Conservation (phyloP, 2,888 invertebrate genomes). For the Pogonocherus hispidulus region DNA sequence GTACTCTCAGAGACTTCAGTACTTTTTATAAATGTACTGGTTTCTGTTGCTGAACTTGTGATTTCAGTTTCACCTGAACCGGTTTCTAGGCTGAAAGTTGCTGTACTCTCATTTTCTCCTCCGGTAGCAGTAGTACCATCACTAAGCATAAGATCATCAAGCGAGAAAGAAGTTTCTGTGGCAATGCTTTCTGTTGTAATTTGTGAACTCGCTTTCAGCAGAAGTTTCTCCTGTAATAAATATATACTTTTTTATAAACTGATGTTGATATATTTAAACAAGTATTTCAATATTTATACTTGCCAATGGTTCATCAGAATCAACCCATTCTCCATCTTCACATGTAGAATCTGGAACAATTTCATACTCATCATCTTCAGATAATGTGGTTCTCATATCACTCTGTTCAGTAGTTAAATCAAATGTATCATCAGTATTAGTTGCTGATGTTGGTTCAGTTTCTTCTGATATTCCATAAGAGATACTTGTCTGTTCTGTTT, state of each 20-base stretch:
- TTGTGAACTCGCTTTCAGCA: background rate
- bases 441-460: conserved; percentile 26
- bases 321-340: conserved; percentile 71
- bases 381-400: conserved; percentile 35
- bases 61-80: conserved; percentile 60
- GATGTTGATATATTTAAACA: background rate
- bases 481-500: conserved; percentile 42
- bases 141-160: conserved; percentile 71
- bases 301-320: conserved; percentile 62
- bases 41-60: conserved; percentile 36
- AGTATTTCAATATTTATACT: conserved; percentile 14
- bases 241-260: background rate
- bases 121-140: conserved; percentile 66
- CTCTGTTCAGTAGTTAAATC: conserved; percentile 42
- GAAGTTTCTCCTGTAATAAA: background rate
- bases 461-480: conserved; percentile 20
- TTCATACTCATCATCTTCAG: conserved; percentile 72
- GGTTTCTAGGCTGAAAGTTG: conserved; percentile 27
- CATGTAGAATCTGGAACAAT: conserved; percentile 70
- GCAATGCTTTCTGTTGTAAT: conserved; percentile 13
- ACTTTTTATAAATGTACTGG: conserved; percentile 26
- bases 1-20: conserved; percentile 28
- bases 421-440: conserved; percentile 34
- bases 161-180: conserved; percentile 63
- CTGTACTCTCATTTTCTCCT: conserved; percentile 41